Percentiles rank a stretch among this genome's conserved stretches.
phyloP scores from a whole-genome alignment of 2,113 vertebrate genomes.

The Hirundichthys speculiger region DNA sequence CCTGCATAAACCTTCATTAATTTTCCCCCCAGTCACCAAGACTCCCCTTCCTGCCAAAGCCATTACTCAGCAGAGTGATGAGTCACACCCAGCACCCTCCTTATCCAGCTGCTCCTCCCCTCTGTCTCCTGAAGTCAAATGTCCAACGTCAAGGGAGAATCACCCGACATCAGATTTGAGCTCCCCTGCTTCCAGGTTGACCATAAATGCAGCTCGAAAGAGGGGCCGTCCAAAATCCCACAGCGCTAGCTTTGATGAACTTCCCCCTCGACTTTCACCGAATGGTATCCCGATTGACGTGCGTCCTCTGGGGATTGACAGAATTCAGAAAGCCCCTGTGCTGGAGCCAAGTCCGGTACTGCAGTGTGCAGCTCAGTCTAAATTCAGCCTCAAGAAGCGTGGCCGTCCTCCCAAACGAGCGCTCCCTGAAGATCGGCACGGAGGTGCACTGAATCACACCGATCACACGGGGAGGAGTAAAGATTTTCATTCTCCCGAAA shows the following conservation, averaged over 20 bases:
- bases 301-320: conserved; percentile 81
- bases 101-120: conserved; percentile 47
- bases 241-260: conserved; percentile 48
- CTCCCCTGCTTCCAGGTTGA: conserved; percentile 49
- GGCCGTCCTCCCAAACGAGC: conserved; percentile 92
- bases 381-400: conserved; percentile 87
- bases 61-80: conserved; percentile 41
- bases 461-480: conserved; percentile 75
- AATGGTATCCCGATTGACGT: conserved; percentile 85
- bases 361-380: conserved; percentile 58
- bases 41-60: conserved; percentile 49
- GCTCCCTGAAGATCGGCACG: conserved; percentile 59
- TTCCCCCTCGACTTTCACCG: conserved; percentile 72
- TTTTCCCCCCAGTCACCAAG: conserved; percentile 63
- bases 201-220: conserved; percentile 74
- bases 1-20: conserved; percentile 52
- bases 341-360: conserved; percentile 81
- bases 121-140: conserved; percentile 53
- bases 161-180: conserved; percentile 40
- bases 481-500: conserved; percentile 80
- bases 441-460: conserved; percentile 43
- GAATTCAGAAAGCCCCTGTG: conserved; percentile 84
- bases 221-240: conserved; percentile 84
- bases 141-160: conserved; percentile 63
- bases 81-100: conserved; percentile 48